A percentile compares a stretch with the other conserved stretches of the same genome.
Conservation (phyloP, 2,888 invertebrate genomes). For the Cephus spinipes region DNA sequence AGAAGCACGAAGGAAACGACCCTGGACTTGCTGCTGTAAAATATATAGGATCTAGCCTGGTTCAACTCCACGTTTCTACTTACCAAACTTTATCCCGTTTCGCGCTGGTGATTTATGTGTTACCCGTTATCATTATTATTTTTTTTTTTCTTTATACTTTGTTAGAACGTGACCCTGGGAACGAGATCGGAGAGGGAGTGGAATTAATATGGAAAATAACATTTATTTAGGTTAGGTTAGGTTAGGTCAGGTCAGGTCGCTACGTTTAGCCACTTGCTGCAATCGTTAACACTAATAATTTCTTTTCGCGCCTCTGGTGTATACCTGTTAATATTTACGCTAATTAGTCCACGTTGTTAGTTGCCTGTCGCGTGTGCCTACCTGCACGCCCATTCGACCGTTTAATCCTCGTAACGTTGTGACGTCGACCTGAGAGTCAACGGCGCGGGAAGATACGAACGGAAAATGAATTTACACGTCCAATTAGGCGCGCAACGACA, state of each 20-base stretch:
- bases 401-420: neutral
- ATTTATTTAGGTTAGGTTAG: neutral
- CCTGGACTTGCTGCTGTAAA: neutral
- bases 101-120: neutral
- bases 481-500: neutral
- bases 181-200: neutral
- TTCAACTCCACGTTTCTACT: neutral
- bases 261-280: neutral
- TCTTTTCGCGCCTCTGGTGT: neutral
- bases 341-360: neutral
- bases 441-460: neutral
- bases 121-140: neutral
- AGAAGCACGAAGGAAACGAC: conserved; percentile 1
- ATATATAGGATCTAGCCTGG: neutral
- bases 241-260: neutral
- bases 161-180: neutral
- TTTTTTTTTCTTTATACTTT: neutral
- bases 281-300: neutral
- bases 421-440: neutral
- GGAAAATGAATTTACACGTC: neutral
- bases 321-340: neutral
- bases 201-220: neutral
- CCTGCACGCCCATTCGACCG: neutral
- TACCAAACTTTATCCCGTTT: neutral
- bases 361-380: neutral